Conservation (phyloP, 1,140 invertebrate genomes). For the Thalassaphorura encarpata region DNA sequence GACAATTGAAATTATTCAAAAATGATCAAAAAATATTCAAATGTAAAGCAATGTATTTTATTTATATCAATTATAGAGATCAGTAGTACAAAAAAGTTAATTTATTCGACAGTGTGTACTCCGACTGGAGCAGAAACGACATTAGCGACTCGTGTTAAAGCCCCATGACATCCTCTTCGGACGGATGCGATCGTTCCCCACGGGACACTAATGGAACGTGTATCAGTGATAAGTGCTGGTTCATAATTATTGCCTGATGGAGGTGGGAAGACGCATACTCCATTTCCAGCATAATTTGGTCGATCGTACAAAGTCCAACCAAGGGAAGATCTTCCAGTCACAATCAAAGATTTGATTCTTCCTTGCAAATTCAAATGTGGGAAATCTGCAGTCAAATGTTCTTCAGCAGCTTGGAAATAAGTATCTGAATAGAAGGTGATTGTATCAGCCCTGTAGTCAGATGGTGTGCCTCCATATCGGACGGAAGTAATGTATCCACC, state of each 20-base stretch:
- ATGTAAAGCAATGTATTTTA: too few species aligned
- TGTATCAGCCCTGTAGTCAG: conserved; percentile 24
- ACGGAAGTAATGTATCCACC: conserved; percentile 17
- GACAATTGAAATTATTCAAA: too few species aligned
- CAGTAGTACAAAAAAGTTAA: too few species aligned
- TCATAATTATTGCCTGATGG: background rate
- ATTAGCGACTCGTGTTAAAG: too few species aligned
- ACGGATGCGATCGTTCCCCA: conserved; percentile 19
- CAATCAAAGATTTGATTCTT: conserved; percentile 9
- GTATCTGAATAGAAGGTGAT: conserved; percentile 29
- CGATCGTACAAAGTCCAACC: conserved; percentile 28
- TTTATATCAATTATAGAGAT: too few species aligned
- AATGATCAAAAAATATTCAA: too few species aligned
- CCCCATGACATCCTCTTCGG: conserved; percentile 17
- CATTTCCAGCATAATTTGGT: conserved; percentile 17
- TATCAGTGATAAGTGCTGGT: conserved; percentile 14
- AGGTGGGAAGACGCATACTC: conserved; percentile 15
- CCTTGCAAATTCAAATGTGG: conserved; percentile 10
- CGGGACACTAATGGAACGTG: conserved; percentile 1
- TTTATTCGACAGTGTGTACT: too few species aligned
- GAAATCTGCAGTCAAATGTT: conserved; percentile 7
- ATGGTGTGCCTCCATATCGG: conserved; percentile 27
- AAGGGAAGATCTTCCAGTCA: conserved; percentile 5
- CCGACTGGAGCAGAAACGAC: too few species aligned
- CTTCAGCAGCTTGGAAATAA: conserved; percentile 29